Conservation (phyloP, 2,797 vertebrate genomes). For the Arrhamphus sclerolepis region DNA sequence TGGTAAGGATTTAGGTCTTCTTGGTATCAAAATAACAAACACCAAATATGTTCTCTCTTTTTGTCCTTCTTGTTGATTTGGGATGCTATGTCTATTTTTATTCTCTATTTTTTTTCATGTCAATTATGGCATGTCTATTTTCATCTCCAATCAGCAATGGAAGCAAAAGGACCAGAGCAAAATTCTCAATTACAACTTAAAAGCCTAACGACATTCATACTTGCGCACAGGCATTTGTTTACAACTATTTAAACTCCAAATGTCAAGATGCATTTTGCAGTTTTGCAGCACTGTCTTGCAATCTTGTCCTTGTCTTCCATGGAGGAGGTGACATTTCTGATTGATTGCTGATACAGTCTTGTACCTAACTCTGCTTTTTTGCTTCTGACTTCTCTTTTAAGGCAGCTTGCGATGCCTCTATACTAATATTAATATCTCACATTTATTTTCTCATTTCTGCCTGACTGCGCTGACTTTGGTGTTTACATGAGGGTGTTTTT, state of each 20-base stretch:
- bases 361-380: constrained; percentile 48
- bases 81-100: constrained; percentile 49
- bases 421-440: constrained; percentile 36
- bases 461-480: constrained; percentile 32
- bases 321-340: constrained; percentile 56
- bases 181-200: too few species aligned
- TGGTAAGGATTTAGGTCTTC: constrained; percentile 85
- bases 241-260: background rate
- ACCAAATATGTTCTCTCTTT: constrained; percentile 33
- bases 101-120: constrained; percentile 17
- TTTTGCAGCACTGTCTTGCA: too few species aligned
- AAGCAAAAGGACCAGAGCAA: constrained; percentile 52
- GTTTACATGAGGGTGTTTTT: background rate
- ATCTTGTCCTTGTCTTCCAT: constrained; percentile 65
- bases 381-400: constrained; percentile 45
- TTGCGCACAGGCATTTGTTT: too few species aligned
- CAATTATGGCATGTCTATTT: constrained; percentile 40
- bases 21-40: constrained; percentile 61
- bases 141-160: constrained; percentile 69
- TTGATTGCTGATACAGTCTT: constrained; percentile 55
- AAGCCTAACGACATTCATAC: too few species aligned
- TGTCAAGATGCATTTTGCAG: background rate
- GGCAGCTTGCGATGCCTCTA: constrained; percentile 49
- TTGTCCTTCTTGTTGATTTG: constrained; percentile 55
- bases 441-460: constrained; percentile 30